phyloP scores from a whole-genome alignment of 2,888 invertebrate genomes.

The Xestoiulus laeticollis region DNA sequence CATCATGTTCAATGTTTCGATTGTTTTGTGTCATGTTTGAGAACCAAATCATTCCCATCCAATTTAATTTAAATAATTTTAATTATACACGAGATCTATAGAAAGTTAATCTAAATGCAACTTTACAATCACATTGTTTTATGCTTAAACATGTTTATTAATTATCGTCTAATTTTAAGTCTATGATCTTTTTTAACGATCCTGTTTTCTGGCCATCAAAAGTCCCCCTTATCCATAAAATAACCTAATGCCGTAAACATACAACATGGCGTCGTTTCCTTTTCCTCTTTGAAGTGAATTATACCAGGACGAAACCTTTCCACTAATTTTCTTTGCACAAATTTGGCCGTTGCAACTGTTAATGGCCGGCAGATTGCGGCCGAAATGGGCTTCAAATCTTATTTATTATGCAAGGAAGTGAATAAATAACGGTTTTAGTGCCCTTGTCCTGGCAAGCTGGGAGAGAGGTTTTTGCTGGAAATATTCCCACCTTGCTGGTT shows the following conservation, averaged over 20 bases:
- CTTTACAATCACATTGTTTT: not conserved
- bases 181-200: not conserved
- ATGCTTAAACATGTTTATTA: conserved; percentile 12
- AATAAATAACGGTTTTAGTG: not conserved
- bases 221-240: not conserved
- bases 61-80: not conserved
- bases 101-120: no score
- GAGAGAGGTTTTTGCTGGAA: not conserved
- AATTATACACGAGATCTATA: no score
- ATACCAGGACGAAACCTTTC: not conserved
- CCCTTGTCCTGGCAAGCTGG: not conserved
- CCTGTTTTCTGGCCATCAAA: conserved; percentile 28
- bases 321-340: not conserved
- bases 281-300: not conserved
- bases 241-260: not conserved
- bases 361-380: not conserved
- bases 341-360: not conserved
- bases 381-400: not conserved
- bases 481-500: not conserved
- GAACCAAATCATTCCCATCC: not conserved
- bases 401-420: conserved; percentile 1
- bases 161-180: not conserved
- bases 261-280: conserved; percentile 20
- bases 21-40: not conserved
- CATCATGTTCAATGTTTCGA: no score